A percentile compares a stretch with the other conserved stretches of the same genome.
These are phyloP conservation scores for Phalacrocorax aristotelis DNA, from an alignment of 2,113 vertebrate genomes.

Conservation along the genomic window DNA sequence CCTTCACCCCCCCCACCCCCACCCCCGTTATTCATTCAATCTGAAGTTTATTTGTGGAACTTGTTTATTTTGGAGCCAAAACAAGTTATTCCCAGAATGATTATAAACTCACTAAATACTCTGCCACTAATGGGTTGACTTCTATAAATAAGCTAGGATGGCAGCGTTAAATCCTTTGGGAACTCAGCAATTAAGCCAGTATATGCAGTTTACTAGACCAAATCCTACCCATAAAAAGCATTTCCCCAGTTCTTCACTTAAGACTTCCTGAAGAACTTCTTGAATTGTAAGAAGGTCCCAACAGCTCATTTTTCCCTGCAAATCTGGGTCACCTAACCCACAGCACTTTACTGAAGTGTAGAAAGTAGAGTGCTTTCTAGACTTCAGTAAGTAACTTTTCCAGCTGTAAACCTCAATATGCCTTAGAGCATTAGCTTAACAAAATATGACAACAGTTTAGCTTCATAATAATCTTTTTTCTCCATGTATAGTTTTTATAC, in stretches of 20 bases:
- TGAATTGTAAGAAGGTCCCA: background rate
- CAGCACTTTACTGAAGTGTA: background rate
- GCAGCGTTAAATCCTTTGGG: background rate
- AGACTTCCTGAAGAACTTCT: background rate
- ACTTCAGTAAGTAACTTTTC: background rate
- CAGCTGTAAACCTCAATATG: background rate
- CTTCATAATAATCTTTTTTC: background rate
- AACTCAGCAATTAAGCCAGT: background rate
- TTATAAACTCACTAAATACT: background rate
- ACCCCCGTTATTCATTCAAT: background rate
- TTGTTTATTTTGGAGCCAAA: background rate
- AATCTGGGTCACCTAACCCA: background rate
- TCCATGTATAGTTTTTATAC: background rate
- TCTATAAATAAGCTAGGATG: background rate
- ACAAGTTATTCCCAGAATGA: background rate
- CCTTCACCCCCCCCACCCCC: rapidly evolving
- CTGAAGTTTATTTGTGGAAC: background rate
- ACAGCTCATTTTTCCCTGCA: background rate
- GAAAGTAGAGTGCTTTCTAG: background rate
- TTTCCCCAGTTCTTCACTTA: background rate
- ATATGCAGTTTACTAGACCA: background rate
- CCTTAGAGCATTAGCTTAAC: background rate
- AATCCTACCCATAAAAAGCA: background rate
- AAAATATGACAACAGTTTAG: background rate
- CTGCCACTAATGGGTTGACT: background rate